Evolutionary conservation across 2,797 vertebrate species (phyloP).

Genomic region (Sardinella longiceps): DNA sequence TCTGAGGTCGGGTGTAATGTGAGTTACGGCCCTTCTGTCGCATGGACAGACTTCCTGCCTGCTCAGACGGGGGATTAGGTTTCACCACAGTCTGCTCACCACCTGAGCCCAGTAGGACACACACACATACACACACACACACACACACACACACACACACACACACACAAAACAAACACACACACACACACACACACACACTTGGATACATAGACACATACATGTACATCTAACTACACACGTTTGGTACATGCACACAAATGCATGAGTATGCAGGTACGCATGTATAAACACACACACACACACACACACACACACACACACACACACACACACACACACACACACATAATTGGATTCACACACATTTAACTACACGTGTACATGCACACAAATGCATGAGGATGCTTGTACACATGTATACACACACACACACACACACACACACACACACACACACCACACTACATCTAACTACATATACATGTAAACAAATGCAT

Average conservation of each 20-base stretch:
- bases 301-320: too few relatives aligned
- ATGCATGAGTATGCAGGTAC: too few relatives aligned
- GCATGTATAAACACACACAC: too few relatives aligned
- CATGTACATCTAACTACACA: too few relatives aligned
- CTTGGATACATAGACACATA: background rate
- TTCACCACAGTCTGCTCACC: constrained; percentile 34
- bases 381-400: too few relatives aligned
- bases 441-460: background rate
- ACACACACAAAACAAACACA: background rate
- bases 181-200: background rate
- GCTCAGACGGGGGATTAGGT: constrained; percentile 36
- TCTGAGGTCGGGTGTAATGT: background rate
- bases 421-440: background rate
- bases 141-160: background rate
- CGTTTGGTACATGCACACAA: background rate
- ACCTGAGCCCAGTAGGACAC: background rate
- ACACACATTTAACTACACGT: too few relatives aligned
- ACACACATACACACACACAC: background rate
- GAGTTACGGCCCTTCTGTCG: constrained; percentile 1
- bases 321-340: background rate
- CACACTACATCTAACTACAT: too few relatives aligned
- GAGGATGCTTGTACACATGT: too few relatives aligned
- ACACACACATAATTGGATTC: too few relatives aligned
- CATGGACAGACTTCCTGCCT: constrained; percentile 39
- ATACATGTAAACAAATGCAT: too few relatives aligned